Conservation (phyloP, 2,797 vertebrate genomes). For the Tadarida brasiliensis region DNA sequence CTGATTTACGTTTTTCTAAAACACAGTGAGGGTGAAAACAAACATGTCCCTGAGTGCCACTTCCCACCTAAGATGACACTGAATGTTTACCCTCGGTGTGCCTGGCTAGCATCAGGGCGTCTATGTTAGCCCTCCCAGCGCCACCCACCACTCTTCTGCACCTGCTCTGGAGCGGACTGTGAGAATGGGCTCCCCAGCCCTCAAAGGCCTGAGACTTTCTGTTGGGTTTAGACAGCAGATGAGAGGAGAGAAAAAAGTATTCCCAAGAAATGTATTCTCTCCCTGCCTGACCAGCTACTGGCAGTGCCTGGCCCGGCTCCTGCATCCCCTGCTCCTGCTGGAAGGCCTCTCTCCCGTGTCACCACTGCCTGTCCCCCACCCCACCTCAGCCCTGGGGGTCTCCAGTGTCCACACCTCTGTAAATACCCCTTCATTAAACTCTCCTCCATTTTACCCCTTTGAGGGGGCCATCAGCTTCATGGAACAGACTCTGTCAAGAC, state of each 20-base stretch:
- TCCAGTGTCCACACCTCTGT: neutral
- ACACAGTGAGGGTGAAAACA: neutral
- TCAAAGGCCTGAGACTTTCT: neutral
- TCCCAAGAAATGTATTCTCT: neutral
- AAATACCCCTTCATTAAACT: neutral
- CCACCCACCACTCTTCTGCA: neutral
- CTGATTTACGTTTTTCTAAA: slow-evolving; percentile 14
- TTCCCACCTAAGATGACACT: neutral
- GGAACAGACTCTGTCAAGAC: slow-evolving; percentile 21
- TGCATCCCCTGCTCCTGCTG: neutral
- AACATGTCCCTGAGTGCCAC: neutral
- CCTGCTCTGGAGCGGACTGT: fast-evolving
- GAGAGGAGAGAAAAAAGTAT: neutral
- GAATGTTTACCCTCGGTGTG: neutral
- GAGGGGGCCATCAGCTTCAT: neutral
- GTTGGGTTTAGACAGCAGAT: neutral
- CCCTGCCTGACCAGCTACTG: neutral
- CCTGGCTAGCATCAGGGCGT: fast-evolving
- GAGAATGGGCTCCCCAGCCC: neutral
- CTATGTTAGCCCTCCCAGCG: neutral
- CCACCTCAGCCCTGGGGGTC: neutral
- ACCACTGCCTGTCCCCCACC: too few relatives aligned
- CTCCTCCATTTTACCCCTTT: neutral
- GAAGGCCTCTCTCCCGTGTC: neutral
- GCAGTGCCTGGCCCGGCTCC: neutral